Conservation (phyloP, 2,113 vertebrate species). For the Cercocebus atys region DNA sequence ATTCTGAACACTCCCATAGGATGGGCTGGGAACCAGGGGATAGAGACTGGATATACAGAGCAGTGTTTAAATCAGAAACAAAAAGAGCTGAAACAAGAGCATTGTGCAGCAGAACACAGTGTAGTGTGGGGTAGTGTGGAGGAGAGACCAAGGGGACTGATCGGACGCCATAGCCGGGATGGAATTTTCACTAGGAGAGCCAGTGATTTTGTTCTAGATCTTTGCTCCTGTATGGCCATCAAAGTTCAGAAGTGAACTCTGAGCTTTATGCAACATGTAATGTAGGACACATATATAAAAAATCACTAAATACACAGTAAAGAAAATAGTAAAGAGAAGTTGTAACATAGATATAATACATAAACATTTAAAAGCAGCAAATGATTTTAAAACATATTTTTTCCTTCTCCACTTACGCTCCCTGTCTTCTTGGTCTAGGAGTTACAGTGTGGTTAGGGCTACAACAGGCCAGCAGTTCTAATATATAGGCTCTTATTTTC, state of each 20-base stretch:
- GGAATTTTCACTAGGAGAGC: neutral
- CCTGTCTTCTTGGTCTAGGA: neutral
- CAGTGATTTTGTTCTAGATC: neutral
- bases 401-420: neutral
- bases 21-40: neutral
- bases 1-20: neutral
- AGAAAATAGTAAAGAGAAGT: conserved; percentile 11
- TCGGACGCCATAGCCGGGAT: neutral
- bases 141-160: neutral
- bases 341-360: neutral
- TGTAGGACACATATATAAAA: neutral
- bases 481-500: neutral
- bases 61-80: neutral
- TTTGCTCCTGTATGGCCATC: neutral
- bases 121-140: neutral
- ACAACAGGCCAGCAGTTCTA: neutral
- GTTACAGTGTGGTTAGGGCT: neutral
- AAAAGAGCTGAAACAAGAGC: neutral
- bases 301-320: neutral
- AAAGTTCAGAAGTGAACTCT: neutral
- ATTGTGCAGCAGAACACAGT: neutral
- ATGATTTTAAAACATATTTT: conserved; percentile 10
- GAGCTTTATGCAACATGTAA: neutral
- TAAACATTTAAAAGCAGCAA: conserved; percentile 2
- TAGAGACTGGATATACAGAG: neutral